Percentiles rank a stretch among this genome's conserved stretches.
Conservation (phyloP, 2,797 vertebrate species). For the Pantherophis vulpinus region DNA sequence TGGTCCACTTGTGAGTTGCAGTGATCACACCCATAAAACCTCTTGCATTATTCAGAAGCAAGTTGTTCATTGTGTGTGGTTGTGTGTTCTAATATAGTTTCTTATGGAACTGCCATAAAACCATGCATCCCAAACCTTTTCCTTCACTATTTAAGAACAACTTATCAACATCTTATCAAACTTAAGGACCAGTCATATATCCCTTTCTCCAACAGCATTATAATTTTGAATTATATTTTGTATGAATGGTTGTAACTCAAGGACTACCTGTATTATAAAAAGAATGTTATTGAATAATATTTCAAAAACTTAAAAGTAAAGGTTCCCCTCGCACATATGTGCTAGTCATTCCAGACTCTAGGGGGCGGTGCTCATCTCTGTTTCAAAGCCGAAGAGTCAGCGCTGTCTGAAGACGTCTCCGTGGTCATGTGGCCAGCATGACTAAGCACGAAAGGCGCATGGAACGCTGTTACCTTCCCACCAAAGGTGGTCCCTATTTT, state of each 20-base stretch:
- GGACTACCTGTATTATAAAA: neutral
- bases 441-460: too few species aligned
- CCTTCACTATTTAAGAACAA: neutral
- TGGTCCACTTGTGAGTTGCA: slow-evolving; percentile 53
- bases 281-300: too few species aligned
- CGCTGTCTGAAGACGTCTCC: too few species aligned
- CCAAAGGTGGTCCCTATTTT: too few species aligned
- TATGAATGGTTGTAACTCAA: neutral
- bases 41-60: slow-evolving; percentile 43
- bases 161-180: neutral
- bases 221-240: neutral
- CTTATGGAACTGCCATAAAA: slow-evolving; percentile 16
- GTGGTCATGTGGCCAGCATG: too few species aligned
- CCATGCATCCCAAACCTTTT: neutral
- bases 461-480: too few species aligned
- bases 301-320: too few species aligned
- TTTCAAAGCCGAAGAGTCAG: too few species aligned
- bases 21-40: slow-evolving; percentile 58
- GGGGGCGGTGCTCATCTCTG: too few species aligned
- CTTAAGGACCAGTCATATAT: neutral
- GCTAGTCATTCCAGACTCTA: too few species aligned
- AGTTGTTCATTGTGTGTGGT: neutral
- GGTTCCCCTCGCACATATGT: too few species aligned
- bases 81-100: slow-evolving; percentile 36
- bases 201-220: neutral